A percentile compares a stretch with the other conserved stretches of the same genome.
phyloP scores from a whole-genome alignment of 2,113 vertebrate species.

The Gobiocypris rarus region DNA sequence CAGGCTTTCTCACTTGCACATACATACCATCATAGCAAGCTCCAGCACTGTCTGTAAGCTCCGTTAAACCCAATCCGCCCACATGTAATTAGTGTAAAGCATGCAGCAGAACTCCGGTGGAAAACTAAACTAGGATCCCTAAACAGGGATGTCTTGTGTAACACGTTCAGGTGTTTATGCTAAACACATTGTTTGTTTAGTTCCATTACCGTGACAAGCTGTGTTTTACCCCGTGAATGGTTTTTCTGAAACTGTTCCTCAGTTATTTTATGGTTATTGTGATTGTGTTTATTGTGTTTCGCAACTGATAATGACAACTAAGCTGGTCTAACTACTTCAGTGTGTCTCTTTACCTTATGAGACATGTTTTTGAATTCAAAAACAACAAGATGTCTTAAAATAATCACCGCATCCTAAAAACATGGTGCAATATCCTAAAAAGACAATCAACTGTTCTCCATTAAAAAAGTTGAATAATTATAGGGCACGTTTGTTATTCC shows the following conservation, averaged over 20 bases:
- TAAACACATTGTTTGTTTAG: conserved; percentile 37
- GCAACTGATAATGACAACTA: background rate
- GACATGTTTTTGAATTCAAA: background rate
- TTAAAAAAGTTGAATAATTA: background rate
- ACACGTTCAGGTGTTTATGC: conserved; percentile 35
- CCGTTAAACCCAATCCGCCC: conserved; percentile 15
- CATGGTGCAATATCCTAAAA: background rate
- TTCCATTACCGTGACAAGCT: background rate
- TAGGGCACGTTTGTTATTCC: background rate
- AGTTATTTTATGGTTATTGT: conserved; percentile 4
- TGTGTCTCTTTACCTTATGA: background rate
- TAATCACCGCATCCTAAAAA: background rate
- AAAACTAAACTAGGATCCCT: conserved; percentile 29
- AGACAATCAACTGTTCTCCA: background rate
- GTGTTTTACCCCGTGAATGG: background rate
- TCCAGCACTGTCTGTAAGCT: background rate
- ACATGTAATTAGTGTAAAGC: conserved; percentile 15
- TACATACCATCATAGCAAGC: conserved; percentile 11
- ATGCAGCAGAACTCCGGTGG: conserved; percentile 12
- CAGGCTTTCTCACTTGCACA: background rate
- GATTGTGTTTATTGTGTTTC: background rate
- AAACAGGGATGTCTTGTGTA: conserved; percentile 3
- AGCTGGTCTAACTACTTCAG: background rate
- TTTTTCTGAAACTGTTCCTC: background rate
- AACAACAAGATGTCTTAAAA: background rate